phyloP scores from a whole-genome alignment of 2,888 invertebrate genomes.

The Ornithoptera priamus region DNA sequence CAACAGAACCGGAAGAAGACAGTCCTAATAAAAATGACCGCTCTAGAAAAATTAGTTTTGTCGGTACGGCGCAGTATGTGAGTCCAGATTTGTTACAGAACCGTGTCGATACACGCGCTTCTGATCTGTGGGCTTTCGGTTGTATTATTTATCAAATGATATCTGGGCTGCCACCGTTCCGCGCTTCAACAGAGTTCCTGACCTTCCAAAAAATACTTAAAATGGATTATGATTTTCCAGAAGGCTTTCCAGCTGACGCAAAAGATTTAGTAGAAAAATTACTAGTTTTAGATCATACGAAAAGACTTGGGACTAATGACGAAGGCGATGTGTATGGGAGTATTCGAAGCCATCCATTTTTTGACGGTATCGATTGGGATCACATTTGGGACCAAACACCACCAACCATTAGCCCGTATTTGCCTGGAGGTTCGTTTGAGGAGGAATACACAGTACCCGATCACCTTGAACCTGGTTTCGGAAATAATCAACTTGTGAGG shows the following conservation, averaged over 20 bases:
- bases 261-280: conserved; percentile 93
- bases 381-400: conserved; percentile 87
- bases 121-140: conserved; percentile 98
- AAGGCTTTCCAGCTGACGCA: conserved; percentile 92
- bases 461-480: conserved; percentile 92
- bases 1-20: conserved; percentile 51
- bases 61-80: conserved; percentile 99
- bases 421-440: conserved; percentile 85
- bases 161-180: conserved; percentile 94
- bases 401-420: conserved; percentile 89
- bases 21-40: conserved; percentile 60
- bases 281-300: conserved; percentile 88
- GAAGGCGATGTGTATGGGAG: conserved; percentile 85
- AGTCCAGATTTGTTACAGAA: conserved; percentile 96
- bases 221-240: conserved; percentile 94
- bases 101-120: conserved; percentile 86
- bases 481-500: conserved; percentile 88
- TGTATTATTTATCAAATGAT: conserved; percentile 99
- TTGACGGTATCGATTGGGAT: conserved; percentile 90
- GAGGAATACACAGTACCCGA: conserved; percentile 87
- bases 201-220: conserved; percentile 97
- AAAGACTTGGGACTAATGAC: conserved; percentile 91
- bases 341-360: conserved; percentile 93
- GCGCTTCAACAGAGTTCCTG: conserved; percentile 94
- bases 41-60: conserved; percentile 90